A percentile compares a stretch with the other conserved stretches of the same genome.
Evolutionary conservation across 2,888 invertebrate genomes (phyloP).

Genomic region (Dermolepida albohirtum): DNA sequence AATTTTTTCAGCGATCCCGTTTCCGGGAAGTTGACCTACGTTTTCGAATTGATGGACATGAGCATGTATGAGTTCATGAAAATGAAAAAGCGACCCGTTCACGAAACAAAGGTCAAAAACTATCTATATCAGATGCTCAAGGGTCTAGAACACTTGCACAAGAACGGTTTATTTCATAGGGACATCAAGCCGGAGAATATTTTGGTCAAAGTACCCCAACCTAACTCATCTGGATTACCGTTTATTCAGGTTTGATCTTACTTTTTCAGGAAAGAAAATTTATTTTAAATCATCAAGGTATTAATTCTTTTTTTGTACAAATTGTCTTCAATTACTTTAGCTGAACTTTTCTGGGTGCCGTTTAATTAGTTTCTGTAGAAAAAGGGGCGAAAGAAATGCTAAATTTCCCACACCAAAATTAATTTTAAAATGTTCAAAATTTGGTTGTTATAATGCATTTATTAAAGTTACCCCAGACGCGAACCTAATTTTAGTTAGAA

Average conservation of each 20-base stretch:
- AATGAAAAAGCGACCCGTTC: slow-evolving; percentile 64
- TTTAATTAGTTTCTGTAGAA: too few species aligned
- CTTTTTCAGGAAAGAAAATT: too few species aligned
- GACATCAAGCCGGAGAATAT: slow-evolving; percentile 81
- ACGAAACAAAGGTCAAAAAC: slow-evolving; percentile 69
- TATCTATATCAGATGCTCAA: slow-evolving; percentile 73
- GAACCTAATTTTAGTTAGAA: too few species aligned
- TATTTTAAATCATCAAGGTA: too few species aligned
- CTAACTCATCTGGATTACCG: background rate
- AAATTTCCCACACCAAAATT: too few species aligned
- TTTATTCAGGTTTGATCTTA: slow-evolving; percentile 1
- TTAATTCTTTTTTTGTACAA: too few species aligned
- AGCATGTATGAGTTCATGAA: slow-evolving; percentile 75
- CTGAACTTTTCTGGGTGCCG: too few species aligned
- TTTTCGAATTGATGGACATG: slow-evolving; percentile 79
- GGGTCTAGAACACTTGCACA: slow-evolving; percentile 73
- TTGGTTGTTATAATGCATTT: too few species aligned
- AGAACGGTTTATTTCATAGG: slow-evolving; percentile 73
- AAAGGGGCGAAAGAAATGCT: too few species aligned
- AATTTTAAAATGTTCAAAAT: too few species aligned
- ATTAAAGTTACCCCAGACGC: too few species aligned
- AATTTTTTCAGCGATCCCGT: slow-evolving; percentile 67
- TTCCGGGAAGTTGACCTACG: slow-evolving; percentile 70
- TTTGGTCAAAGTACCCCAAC: slow-evolving; percentile 68
- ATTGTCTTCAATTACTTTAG: too few species aligned